A percentile compares a stretch with the other conserved stretches of the same genome.
Evolutionary conservation across 2,797 vertebrate genomes (phyloP).

Genomic region (Lycodopsis pacificus): DNA sequence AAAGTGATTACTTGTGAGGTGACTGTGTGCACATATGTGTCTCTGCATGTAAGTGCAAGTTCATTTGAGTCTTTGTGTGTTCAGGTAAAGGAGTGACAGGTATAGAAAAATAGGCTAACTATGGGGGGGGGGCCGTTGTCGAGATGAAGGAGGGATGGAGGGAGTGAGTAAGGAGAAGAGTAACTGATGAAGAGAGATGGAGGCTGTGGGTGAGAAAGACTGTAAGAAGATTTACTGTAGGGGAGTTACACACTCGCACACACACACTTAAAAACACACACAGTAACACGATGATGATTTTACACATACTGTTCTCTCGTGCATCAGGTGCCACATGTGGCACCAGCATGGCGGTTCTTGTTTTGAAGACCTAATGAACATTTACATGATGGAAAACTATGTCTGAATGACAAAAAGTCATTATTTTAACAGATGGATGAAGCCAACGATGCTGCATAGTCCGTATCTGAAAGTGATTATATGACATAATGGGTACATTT

Average conservation of each 20-base stretch:
- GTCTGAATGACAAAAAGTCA: not conserved
- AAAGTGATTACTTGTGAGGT: conserved; percentile 74
- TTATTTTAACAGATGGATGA: not conserved
- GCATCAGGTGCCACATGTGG: not conserved
- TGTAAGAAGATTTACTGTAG: conserved; percentile 88
- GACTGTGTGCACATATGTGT: conserved; percentile 39
- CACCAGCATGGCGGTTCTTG: not conserved
- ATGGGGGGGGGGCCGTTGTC: not conserved
- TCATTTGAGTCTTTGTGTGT: conserved; percentile 2
- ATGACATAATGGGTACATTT: not conserved
- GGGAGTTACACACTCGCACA: not conserved
- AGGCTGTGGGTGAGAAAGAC: conserved; percentile 55
- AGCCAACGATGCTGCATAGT: not conserved
- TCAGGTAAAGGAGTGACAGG: not conserved
- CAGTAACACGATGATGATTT: conserved; percentile 2
- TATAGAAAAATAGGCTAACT: not conserved
- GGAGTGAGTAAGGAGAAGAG: conserved; percentile 16
- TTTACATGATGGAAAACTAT: not conserved
- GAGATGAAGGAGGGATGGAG: conserved; percentile 11
- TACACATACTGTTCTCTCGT: not conserved
- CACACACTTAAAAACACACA: not conserved
- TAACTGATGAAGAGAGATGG: conserved; percentile 28
- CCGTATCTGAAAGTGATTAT: not conserved
- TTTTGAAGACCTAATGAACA: not conserved
- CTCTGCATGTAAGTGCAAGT: not conserved